phyloP scores from a whole-genome alignment of 2,888 invertebrate species.

The Acanthacorydalis orientalis region DNA sequence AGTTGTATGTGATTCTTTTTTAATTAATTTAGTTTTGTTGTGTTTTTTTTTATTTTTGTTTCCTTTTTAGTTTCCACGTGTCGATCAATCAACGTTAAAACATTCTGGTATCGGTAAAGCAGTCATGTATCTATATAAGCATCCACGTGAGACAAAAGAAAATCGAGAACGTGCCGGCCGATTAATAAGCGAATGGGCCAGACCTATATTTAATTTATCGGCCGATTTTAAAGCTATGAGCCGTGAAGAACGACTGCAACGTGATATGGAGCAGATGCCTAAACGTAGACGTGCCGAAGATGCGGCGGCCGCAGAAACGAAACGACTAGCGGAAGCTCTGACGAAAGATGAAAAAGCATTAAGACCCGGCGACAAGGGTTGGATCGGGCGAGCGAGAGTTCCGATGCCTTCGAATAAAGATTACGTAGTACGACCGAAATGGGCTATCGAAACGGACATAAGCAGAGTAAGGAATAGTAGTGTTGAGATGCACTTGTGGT shows the following conservation, averaged over 20 bases:
- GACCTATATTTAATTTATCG: constrained; percentile 93
- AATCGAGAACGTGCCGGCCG: constrained; percentile 83
- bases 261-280: constrained; percentile 78
- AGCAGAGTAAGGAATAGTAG: constrained; percentile 39
- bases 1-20: constrained; percentile 39
- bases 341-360: constrained; percentile 33
- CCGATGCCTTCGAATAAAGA: constrained; percentile 92
- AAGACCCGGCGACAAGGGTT: constrained; percentile 89
- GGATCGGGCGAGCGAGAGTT: constrained; percentile 87
- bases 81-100: constrained; percentile 79
- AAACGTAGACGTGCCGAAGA: constrained; percentile 20
- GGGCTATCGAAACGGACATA: constrained; percentile 77
- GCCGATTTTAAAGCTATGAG: constrained; percentile 83
- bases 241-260: constrained; percentile 83
- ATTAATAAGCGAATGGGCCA: constrained; percentile 93
- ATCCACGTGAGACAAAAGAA: constrained; percentile 88
- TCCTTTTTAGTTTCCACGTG: constrained; percentile 61
- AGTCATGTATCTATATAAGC: constrained; percentile 98
- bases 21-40: not conserved
- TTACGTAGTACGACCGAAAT: constrained; percentile 87
- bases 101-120: constrained; percentile 97
- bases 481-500: constrained; percentile 2
- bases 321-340: not conserved
- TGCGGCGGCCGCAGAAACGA: not conserved
- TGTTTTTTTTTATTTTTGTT: not conserved